Conservation (phyloP, 1,140 invertebrate species). For the Drosophila yakuba region DNA sequence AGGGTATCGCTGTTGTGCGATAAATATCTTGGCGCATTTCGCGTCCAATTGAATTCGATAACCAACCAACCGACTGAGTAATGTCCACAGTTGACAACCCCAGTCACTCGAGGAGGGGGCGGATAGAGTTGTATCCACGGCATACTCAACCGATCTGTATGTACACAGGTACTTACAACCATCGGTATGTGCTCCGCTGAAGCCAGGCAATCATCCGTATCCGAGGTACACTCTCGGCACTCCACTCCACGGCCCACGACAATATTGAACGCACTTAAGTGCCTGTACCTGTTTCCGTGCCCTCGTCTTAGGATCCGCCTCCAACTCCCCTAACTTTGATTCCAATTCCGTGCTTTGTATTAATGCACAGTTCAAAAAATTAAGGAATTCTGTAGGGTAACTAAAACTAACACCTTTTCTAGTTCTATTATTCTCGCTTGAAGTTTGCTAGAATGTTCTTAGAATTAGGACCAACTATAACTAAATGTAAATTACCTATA, state of each 20-base stretch:
- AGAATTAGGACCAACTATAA: too few species aligned
- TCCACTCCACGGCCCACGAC: slow-evolving; percentile 62
- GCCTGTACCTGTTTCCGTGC: slow-evolving; percentile 34
- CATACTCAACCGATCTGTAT: slow-evolving; percentile 34
- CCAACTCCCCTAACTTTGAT: slow-evolving; percentile 31
- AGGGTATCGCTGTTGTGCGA: slow-evolving; percentile 38
- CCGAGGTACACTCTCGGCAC: slow-evolving; percentile 50
- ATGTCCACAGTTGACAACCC: slow-evolving; percentile 57
- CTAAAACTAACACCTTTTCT: too few species aligned
- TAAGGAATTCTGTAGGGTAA: background rate
- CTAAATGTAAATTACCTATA: too few species aligned
- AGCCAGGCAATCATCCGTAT: slow-evolving; percentile 60
- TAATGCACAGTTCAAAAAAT: background rate
- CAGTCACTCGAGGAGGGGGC: slow-evolving; percentile 6
- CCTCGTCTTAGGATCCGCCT: slow-evolving; percentile 45
- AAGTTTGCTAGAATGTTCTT: too few species aligned
- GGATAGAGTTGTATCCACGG: slow-evolving; percentile 24
- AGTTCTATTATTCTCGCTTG: too few species aligned
- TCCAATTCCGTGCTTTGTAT: slow-evolving; percentile 48
- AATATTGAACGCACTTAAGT: slow-evolving; percentile 65
- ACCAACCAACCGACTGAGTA: slow-evolving; percentile 62
- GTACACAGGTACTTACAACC: background rate
- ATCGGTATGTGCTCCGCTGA: slow-evolving; percentile 5
- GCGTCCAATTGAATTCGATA: slow-evolving; percentile 60
- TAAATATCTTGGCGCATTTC: slow-evolving; percentile 36